Evolutionary conservation across 2,888 invertebrate species (phyloP), one percentile per base, ranked within the genome.

Genomic region (Ormia ochracea): DNA sequence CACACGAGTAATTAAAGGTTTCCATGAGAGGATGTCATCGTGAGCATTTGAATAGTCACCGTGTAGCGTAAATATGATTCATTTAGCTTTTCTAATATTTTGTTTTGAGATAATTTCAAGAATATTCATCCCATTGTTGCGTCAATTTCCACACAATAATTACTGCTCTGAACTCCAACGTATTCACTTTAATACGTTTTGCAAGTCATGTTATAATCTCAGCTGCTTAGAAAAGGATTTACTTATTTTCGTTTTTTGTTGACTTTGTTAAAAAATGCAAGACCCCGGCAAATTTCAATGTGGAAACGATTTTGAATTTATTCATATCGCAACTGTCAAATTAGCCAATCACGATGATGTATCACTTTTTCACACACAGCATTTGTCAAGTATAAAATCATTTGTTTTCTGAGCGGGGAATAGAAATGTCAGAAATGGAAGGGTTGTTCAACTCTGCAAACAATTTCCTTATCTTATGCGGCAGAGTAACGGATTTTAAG

Each of bases 281-380:
- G 61, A 65, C 41, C 26, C 31, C 23, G 45, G 38, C 10, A 52
- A 45, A 23, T 19, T 43, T 4, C 21, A 52, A 28, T 52, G n/a
- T 9, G 48, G 28, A 52, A 69, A 48, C 52, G 43, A 58, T 43
- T 78, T 68, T 48, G 76, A 79, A 73, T 79, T 63, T 81, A 78
- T 78, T 69, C 68, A 73, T 72, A 52, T 59, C 70, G 52, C 36
- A 78, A 68, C 77, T 78, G 81, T 78, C 82, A 85, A 85, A 85
- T 85, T 81, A 83, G 80, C 82, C 83, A 85, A 84, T 85, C 85
- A 85, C 83, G 85, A 84, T 85, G 85, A 85, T 84, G 84, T 83
- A 85, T 85, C 83, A 82, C 83, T 83, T 85, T 83, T 38, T 52
- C 41, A 31, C 45, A 59, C 59, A 68, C 80, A 77, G 41, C 63